Base-by-base conservation (phyloP, 2,888 invertebrate genomes). In the Macropis europaea region DNA sequence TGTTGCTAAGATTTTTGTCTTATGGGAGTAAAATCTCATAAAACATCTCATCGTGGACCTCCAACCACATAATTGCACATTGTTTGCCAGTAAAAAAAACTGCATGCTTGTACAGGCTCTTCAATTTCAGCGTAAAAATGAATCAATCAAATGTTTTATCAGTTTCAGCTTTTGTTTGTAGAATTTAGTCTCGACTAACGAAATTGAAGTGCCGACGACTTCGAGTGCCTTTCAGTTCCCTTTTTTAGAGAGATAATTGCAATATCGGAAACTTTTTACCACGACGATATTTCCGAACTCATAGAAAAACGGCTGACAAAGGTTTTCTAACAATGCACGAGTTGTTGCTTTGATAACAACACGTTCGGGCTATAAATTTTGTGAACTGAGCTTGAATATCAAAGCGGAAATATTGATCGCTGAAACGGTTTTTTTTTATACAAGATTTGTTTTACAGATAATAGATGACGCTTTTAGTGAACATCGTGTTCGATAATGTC, bases 71-170 rank as follows among this genome's bases (percentile, higher is more conserved):
- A n/a, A n/a, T n/a, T n/a, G 3, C 9, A 28, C 30, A 53, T 38
- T 32, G 9, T 24, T 19, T 26, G 17, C 13, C 15, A 15, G 13
- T 24, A 7, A n/a, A 2, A 19, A 36, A 47, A 28, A 11, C 15
- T n/a, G n/a, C 32, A 42, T 7, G 17, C 6, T 3, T 6, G 6
- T 19, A 28, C 38, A 38, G 22, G 45, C 13, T 38, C 15, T 47
- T 11, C 34, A 52, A 69, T 52, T 59, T 40, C 26, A 6, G 3
- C n/a, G 64, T 4, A 13, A 47, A 53, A 57, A 40, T 52, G 43
- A 30, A 57, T 47, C 45, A 32, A 52, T 57, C 30, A 32, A 45
- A 66, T 19, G 22, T 52, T 57, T 57, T 9, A n/a, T 24, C 57
- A 38, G 13, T 32, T 26, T 57, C 24, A 9, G 26, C 22, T 7